Percentiles rank a stretch among this genome's conserved stretches.
Evolutionary conservation across 2,113 vertebrate species (phyloP).

Genomic region (Prionailurus bengalensis): DNA sequence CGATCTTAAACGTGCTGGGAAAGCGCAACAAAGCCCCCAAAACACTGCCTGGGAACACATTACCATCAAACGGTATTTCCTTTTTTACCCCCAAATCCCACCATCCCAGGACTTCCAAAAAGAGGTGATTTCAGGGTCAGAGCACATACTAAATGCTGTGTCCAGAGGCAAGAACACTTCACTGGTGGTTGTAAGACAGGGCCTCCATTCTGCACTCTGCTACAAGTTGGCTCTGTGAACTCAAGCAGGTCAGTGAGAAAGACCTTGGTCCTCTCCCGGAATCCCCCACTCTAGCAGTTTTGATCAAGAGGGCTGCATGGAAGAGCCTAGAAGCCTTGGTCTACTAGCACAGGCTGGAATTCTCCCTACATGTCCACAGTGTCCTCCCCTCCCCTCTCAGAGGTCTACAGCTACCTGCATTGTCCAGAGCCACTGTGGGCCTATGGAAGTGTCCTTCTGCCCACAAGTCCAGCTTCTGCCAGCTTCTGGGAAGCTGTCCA

Average conservation of each 20-base stretch:
- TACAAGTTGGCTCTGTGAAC: not conserved
- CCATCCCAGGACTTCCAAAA: not conserved
- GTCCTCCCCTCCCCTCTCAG: not conserved
- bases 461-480: not conserved
- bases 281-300: not conserved
- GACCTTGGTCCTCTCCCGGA: not conserved
- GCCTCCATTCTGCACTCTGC: not conserved
- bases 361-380: not conserved
- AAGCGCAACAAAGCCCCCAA: not conserved
- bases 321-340: not conserved
- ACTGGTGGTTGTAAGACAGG: not conserved
- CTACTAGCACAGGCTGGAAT: not conserved
- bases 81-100: too few species aligned
- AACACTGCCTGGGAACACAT: not conserved
- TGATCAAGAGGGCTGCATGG: not conserved
- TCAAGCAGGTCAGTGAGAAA: not conserved
- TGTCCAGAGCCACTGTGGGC: rapidly evolving
- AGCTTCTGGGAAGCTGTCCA: too few species aligned
- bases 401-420: not conserved
- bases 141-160: not conserved
- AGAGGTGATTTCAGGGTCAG: not conserved
- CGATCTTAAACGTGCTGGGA: not conserved
- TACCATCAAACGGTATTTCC: not conserved
- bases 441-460: not conserved
- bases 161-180: not conserved